These are phyloP conservation scores for Oscheius sp. DNA, from an alignment of 2,888 invertebrate species.

Conservation along the genomic window DNA sequence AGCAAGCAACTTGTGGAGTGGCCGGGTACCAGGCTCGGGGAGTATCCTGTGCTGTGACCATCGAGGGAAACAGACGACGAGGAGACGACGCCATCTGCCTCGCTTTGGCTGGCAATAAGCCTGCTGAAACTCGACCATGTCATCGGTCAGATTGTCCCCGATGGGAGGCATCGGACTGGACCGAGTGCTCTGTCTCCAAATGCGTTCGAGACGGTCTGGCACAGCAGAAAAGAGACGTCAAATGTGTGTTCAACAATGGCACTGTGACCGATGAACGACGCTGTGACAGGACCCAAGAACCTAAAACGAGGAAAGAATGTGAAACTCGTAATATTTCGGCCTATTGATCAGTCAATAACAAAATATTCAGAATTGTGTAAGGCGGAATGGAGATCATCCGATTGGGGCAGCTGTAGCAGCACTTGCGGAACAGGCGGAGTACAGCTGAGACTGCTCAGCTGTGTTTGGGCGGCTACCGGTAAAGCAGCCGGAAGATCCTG, in stretches of 20 bases:
- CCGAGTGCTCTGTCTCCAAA: slow-evolving; percentile 58
- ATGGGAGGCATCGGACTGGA: slow-evolving; percentile 69
- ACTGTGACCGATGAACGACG: slow-evolving; percentile 77
- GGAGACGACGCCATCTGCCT: slow-evolving; percentile 55
- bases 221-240: slow-evolving; percentile 82
- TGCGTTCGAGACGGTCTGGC: slow-evolving; percentile 82
- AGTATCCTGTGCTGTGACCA: slow-evolving; percentile 42
- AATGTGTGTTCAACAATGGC: slow-evolving; percentile 77
- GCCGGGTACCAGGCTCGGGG: slow-evolving; percentile 57
- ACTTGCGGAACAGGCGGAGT: slow-evolving; percentile 86
- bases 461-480: slow-evolving; percentile 89
- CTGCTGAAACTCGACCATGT: slow-evolving; percentile 66
- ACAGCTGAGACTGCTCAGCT: slow-evolving; percentile 85
- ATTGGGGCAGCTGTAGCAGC: slow-evolving; percentile 92
- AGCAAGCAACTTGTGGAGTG: slow-evolving; percentile 55
- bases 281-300: slow-evolving; percentile 83
- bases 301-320: slow-evolving; percentile 85
- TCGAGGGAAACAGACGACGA: slow-evolving; percentile 41
- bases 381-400: slow-evolving; percentile 89
- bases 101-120: slow-evolving; percentile 46
- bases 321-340: slow-evolving; percentile 77
- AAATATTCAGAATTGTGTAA: slow-evolving; percentile 72
- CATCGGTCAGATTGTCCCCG: slow-evolving; percentile 62
- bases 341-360: too few species aligned
- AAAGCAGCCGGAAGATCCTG: slow-evolving; percentile 88